Evolutionary conservation across 2,113 vertebrate genomes (phyloP).

Genomic region (Myanophis thanlyinensis): DNA sequence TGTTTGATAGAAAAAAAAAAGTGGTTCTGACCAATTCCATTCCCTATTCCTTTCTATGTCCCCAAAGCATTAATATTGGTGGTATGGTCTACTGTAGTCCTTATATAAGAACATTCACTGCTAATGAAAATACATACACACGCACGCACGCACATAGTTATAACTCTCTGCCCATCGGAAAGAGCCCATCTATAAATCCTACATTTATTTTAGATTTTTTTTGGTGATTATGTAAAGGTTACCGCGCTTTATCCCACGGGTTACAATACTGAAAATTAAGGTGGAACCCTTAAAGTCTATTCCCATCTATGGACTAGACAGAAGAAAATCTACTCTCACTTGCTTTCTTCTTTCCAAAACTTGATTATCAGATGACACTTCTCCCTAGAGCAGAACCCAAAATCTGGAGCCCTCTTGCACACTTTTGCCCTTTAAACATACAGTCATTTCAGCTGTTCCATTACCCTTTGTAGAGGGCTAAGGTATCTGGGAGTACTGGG

Average conservation of each 20-base stretch:
- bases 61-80: background rate
- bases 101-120: background rate
- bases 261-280: background rate
- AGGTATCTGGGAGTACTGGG: slow-evolving; percentile 16
- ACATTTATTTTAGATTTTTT: background rate
- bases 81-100: background rate
- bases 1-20: background rate
- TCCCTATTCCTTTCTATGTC: background rate
- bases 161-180: background rate
- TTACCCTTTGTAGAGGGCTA: background rate
- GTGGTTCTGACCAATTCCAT: background rate
- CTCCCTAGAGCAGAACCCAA: background rate
- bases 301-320: background rate
- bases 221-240: background rate
- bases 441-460: background rate
- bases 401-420: background rate
- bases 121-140: background rate
- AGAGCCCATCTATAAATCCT: background rate
- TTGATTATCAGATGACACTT: background rate
- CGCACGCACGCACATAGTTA: background rate
- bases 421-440: background rate
- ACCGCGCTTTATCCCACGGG: background rate
- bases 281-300: background rate
- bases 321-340: background rate
- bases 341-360: background rate